These are phyloP conservation scores for Procavia capensis DNA, from an alignment of 2,113 vertebrate genomes.

Conservation along the genomic window DNA sequence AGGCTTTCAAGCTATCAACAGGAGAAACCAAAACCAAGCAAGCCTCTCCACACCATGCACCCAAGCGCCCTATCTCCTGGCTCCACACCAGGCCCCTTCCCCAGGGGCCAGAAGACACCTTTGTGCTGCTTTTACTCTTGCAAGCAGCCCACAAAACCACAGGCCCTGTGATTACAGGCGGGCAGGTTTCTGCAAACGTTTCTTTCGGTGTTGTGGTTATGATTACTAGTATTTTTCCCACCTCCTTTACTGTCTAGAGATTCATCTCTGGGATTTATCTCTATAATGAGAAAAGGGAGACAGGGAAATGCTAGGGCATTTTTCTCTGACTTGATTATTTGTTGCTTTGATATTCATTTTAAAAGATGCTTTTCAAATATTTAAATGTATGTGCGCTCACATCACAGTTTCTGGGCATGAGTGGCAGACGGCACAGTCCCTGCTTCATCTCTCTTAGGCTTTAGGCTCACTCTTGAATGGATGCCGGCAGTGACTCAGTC, in stretches of 20 bases:
- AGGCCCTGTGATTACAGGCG: slow-evolving; percentile 25
- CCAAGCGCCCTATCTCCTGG: neutral
- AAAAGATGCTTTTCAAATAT: slow-evolving; percentile 89
- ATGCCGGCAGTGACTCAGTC: slow-evolving; percentile 64
- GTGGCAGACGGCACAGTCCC: slow-evolving; percentile 76
- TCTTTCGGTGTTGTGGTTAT: slow-evolving; percentile 73
- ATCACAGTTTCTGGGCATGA: slow-evolving; percentile 80
- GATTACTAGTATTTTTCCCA: slow-evolving; percentile 72
- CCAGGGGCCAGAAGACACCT: neutral
- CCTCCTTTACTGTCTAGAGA: slow-evolving; percentile 77
- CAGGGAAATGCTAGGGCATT: slow-evolving; percentile 84
- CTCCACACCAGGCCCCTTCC: neutral
- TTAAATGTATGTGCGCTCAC: slow-evolving; percentile 88
- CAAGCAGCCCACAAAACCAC: neutral
- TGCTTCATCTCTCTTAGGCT: slow-evolving; percentile 74
- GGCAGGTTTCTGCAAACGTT: slow-evolving; percentile 59
- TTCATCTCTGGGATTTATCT: slow-evolving; percentile 86
- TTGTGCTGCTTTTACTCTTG: neutral
- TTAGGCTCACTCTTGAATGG: slow-evolving; percentile 56
- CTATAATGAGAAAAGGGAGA: slow-evolving; percentile 89
- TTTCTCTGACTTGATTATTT: slow-evolving; percentile 87
- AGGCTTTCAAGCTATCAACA: slow-evolving; percentile 50
- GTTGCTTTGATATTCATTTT: slow-evolving; percentile 88
- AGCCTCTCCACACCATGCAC: neutral
- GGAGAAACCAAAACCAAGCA: slow-evolving; percentile 8